phyloP scores from a whole-genome alignment of 2,888 invertebrate genomes.

The Resseliella maxima region DNA sequence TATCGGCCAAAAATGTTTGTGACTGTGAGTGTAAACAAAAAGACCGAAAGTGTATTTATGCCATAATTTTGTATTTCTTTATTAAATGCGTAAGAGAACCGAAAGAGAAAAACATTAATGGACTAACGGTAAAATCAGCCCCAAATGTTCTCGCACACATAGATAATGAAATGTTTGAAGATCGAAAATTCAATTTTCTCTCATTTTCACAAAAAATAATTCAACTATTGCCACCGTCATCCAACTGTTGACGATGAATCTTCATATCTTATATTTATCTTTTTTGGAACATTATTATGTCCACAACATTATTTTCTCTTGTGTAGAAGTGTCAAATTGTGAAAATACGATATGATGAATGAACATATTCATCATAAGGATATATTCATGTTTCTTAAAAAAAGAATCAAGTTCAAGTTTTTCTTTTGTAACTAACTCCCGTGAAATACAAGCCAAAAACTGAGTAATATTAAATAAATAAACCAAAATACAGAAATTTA shows the following conservation, averaged over 20 bases:
- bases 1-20: background rate
- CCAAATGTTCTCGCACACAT: background rate
- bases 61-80: background rate
- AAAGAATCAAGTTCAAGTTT: background rate
- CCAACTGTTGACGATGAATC: background rate
- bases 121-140: slow-evolving; percentile 3
- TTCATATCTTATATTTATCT: background rate
- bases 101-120: background rate
- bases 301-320: background rate
- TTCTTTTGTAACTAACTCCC: background rate
- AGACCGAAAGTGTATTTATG: background rate
- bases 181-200: slow-evolving; percentile 29
- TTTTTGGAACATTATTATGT: background rate
- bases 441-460: background rate
- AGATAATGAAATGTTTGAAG: background rate
- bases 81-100: background rate
- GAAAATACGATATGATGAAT: slow-evolving; percentile 16
- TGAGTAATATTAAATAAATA: background rate
- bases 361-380: background rate
- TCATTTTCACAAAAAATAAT: slow-evolving; percentile 20
- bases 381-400: background rate
- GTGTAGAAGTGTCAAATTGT: background rate
- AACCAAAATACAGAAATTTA: background rate
- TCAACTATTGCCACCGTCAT: background rate
- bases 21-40: background rate